Percentiles rank a stretch among this genome's conserved stretches.
Evolutionary conservation across 2,113 vertebrate species (phyloP).

Genomic region (Pseudolaguvia tuberculata): DNA sequence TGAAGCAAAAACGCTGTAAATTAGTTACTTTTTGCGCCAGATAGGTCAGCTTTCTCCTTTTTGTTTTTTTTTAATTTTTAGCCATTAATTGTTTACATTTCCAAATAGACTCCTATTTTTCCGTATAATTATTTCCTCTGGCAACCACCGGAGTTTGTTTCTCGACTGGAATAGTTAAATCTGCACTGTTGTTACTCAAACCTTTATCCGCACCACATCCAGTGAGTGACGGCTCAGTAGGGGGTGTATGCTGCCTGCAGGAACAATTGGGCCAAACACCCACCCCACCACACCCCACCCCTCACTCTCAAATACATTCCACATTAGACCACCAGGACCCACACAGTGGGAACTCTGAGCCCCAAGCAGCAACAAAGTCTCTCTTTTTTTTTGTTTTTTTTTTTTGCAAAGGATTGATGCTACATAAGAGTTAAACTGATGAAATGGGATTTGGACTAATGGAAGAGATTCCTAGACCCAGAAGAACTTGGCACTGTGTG

Average conservation of each 20-base stretch:
- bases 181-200: background rate
- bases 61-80: background rate
- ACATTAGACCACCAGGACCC: conserved; percentile 90
- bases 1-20: conserved; percentile 11
- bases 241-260: conserved; percentile 75
- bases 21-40: background rate
- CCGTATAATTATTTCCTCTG: background rate
- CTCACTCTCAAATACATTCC: conserved; percentile 81
- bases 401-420: conserved; percentile 46
- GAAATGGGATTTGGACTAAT: conserved; percentile 58
- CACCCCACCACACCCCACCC: conserved; percentile 44
- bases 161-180: background rate
- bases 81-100: background rate
- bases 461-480: conserved; percentile 37
- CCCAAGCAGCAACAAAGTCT: conserved; percentile 64
- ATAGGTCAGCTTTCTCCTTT: background rate
- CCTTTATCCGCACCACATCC: conserved; percentile 26
- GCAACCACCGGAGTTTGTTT: background rate
- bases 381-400: too few relatives aligned
- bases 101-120: background rate
- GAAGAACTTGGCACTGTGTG: conserved; percentile 23
- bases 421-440: conserved; percentile 43
- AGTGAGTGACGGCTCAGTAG: conserved; percentile 64
- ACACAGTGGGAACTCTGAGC: conserved; percentile 63
- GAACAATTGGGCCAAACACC: conserved; percentile 85